Evolutionary conservation across 2,797 vertebrate genomes (phyloP).

Genomic region (Chiloscyllium punctatum): DNA sequence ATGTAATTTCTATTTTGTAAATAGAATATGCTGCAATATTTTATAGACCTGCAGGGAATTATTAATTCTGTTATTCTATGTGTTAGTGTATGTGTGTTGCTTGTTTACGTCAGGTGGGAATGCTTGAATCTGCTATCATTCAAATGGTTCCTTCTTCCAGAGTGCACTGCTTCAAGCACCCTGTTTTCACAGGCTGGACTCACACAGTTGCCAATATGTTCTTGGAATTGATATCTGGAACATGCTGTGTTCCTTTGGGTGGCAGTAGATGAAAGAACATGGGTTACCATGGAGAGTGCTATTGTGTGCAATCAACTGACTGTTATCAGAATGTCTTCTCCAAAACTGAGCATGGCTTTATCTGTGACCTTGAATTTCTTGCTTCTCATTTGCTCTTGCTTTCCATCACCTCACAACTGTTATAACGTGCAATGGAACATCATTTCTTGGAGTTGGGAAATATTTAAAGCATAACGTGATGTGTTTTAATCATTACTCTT

Average conservation of each 20-base stretch:
- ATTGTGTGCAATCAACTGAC: background rate
- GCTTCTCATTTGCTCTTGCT: background rate
- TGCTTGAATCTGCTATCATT: slow-evolving; percentile 23
- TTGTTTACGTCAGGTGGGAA: slow-evolving; percentile 20
- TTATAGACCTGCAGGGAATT: background rate
- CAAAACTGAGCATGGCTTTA: background rate
- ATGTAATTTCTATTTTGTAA: background rate
- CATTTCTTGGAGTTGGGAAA: background rate
- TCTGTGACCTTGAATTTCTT: background rate
- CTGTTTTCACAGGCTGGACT: background rate
- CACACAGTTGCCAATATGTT: background rate
- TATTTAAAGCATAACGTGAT: background rate
- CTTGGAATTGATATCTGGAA: background rate
- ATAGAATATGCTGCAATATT: background rate
- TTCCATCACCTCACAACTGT: background rate
- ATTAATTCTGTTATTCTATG: background rate
- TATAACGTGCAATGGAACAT: background rate
- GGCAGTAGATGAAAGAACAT: background rate
- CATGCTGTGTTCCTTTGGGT: background rate
- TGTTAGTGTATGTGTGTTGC: background rate
- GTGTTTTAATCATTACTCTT: background rate
- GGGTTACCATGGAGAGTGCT: background rate
- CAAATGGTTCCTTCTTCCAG: background rate
- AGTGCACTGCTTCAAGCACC: background rate
- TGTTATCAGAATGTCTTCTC: background rate